phyloP scores from a whole-genome alignment of 2,797 vertebrate genomes.

The Aphelocoma californica region DNA sequence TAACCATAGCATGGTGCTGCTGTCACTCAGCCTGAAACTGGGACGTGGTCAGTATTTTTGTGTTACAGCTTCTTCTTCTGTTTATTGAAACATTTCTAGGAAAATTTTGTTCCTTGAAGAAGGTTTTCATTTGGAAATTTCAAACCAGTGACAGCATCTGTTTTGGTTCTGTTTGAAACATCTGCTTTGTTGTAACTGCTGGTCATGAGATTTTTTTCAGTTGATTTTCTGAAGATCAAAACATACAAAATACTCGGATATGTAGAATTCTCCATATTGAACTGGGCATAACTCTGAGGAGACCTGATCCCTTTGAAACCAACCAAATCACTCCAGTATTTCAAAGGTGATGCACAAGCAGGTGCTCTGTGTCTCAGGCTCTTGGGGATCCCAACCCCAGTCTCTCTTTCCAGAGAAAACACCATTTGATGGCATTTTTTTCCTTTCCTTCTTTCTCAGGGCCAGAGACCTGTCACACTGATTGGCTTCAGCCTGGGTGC shows the following conservation, averaged over 20 bases:
- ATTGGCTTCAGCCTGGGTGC: slow-evolving; percentile 97
- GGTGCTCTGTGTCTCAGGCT: neutral
- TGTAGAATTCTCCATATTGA: neutral
- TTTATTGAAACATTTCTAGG: neutral
- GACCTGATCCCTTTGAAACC: neutral
- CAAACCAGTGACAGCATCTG: neutral
- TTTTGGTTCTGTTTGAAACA: neutral
- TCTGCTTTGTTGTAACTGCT: neutral
- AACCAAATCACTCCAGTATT: neutral
- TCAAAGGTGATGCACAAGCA: neutral
- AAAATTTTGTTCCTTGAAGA: neutral
- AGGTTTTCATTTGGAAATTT: neutral
- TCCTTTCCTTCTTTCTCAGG: slow-evolving; percentile 73
- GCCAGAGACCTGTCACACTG: slow-evolving; percentile 90
- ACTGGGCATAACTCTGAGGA: neutral
- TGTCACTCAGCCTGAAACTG: neutral
- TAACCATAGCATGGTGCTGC: neutral
- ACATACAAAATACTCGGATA: neutral
- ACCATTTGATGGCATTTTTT: neutral
- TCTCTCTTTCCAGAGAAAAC: neutral
- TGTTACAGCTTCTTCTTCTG: neutral
- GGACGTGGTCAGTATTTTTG: neutral
- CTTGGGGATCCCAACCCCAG: fast-evolving
- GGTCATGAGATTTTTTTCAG: neutral
- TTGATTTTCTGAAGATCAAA: neutral